A percentile compares a stretch with the other conserved stretches of the same genome.
Evolutionary conservation across 2,888 invertebrate genomes (phyloP).

Genomic region (Rhaphigaster nebulosa): DNA sequence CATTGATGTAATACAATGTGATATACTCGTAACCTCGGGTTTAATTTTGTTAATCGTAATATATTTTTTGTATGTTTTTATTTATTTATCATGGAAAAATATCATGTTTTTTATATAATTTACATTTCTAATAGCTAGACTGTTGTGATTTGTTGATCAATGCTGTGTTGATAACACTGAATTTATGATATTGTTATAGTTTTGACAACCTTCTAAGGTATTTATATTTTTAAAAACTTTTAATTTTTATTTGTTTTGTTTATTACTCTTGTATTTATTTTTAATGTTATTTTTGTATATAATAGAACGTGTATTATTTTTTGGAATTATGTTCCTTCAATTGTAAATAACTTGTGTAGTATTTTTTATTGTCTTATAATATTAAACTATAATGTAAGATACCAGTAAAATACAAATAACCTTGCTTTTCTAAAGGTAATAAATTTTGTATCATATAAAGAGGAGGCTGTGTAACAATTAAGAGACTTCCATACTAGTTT

Average conservation of each 20-base stretch:
- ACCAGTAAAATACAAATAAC: background rate
- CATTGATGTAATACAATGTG: constrained; percentile 10
- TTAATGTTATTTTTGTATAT: constrained; percentile 34
- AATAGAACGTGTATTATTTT: background rate
- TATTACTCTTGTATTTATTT: constrained; percentile 47
- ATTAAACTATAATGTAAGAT: constrained; percentile 5
- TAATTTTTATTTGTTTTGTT: constrained; percentile 35
- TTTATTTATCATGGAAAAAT: constrained; percentile 19
- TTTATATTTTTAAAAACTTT: constrained; percentile 20
- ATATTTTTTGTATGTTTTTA: constrained; percentile 39
- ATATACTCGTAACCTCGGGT: constrained; percentile 37
- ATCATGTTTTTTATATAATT: constrained; percentile 30
- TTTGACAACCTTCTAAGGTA: constrained; percentile 6
- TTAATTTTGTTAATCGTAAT: constrained; percentile 36
- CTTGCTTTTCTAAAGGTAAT: constrained; percentile 14
- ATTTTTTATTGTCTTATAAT: constrained; percentile 20
- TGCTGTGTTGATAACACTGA: background rate
- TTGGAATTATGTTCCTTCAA: constrained; percentile 12
- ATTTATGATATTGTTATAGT: constrained; percentile 8
- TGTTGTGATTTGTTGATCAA: constrained; percentile 19
- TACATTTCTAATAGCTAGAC: background rate
- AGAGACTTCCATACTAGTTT: constrained; percentile 27
- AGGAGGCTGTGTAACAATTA: constrained; percentile 36
- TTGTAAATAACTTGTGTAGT: constrained; percentile 38
- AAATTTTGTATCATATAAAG: background rate